These are phyloP conservation scores for Crotalus horridus DNA, from an alignment of 2,113 vertebrate genomes.

Conservation along the genomic window DNA sequence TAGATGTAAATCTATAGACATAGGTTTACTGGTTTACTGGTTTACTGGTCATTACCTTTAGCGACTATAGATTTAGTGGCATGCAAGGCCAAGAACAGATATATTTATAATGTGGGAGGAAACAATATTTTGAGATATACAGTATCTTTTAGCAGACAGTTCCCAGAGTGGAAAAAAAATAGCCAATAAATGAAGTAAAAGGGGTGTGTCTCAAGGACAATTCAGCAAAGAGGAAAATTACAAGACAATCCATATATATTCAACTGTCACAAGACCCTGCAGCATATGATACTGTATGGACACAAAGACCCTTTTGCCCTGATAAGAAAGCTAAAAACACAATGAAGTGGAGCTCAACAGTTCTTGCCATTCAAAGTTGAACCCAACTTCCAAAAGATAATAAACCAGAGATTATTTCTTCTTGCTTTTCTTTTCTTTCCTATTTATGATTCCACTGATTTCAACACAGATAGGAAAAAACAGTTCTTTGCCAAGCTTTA, in stretches of 20 bases:
- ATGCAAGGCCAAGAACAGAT: not conserved
- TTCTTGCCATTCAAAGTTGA: not conserved
- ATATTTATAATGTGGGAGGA: not conserved
- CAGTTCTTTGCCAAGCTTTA: not conserved
- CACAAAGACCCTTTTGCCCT: not conserved
- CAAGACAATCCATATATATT: not conserved
- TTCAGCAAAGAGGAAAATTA: constrained; percentile 41
- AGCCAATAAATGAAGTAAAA: constrained; percentile 52
- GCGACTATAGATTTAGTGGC: not conserved
- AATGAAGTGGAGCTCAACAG: constrained; percentile 2
- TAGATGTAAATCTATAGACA: not conserved
- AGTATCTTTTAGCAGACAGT: constrained; percentile 44
- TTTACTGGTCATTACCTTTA: not conserved
- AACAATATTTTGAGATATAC: not conserved
- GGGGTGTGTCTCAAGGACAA: constrained; percentile 22
- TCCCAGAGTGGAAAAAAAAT: constrained; percentile 45
- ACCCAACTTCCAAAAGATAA: not conserved
- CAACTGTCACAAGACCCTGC: constrained; percentile 7
- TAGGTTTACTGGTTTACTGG: not conserved
- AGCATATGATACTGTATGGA: not conserved
- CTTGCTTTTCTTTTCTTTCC: not conserved
- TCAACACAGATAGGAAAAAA: not conserved
- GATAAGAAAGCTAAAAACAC: not conserved
- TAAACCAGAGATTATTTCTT: not conserved
- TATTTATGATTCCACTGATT: not conserved